Conservation (phyloP, 2,113 vertebrate species). For the Riparia riparia region DNA sequence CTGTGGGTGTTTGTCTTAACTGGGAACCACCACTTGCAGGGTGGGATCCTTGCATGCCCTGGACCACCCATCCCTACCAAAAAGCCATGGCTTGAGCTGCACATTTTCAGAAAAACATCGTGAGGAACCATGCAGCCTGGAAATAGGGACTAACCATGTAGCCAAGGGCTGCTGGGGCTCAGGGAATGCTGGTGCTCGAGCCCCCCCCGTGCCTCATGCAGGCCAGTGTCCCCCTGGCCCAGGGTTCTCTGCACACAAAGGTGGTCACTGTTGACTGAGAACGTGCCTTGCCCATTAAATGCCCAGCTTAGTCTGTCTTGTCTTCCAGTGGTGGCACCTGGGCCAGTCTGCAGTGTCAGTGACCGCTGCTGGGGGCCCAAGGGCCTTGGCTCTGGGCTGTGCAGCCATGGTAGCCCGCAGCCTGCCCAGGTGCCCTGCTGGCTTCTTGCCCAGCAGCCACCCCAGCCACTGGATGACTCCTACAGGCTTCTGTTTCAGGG, state of each 20-base stretch:
- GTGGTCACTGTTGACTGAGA: neutral
- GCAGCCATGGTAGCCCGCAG: neutral
- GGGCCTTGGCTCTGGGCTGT: neutral
- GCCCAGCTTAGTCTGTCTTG: fast-evolving
- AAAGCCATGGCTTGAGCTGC: neutral
- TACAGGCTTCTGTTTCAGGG: neutral
- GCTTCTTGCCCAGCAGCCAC: neutral
- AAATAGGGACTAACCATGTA: neutral
- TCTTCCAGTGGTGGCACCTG: neutral
- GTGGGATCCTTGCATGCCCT: fast-evolving
- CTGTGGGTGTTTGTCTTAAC: neutral
- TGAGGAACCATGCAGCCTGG: neutral
- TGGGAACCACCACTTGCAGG: neutral
- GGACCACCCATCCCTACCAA: fast-evolving
- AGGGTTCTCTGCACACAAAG: fast-evolving
- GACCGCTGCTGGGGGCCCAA: fast-evolving
- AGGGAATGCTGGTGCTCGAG: fast-evolving
- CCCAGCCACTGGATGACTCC: fast-evolving
- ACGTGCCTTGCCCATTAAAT: neutral
- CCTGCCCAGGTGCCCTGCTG: neutral
- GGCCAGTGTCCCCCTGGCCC: neutral
- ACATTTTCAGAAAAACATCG: neutral
- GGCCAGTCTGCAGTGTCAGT: neutral
- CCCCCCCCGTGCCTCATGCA: neutral
- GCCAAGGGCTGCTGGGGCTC: neutral